A percentile compares a stretch with the other conserved stretches of the same genome.
phyloP scores from a whole-genome alignment of 2,113 vertebrate species.

The Cranoglanis bouderius region DNA sequence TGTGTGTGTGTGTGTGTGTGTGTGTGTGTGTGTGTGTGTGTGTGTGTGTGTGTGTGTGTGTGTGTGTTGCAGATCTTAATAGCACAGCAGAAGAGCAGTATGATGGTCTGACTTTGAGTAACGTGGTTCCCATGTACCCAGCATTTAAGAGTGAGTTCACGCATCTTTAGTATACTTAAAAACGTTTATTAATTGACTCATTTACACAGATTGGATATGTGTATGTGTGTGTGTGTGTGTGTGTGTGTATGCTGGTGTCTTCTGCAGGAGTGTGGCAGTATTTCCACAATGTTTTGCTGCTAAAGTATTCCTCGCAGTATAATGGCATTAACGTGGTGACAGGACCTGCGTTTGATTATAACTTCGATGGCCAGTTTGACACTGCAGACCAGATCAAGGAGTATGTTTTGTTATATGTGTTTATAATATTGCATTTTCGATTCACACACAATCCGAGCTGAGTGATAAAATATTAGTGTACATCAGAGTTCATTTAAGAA shows the following conservation, averaged over 20 bases:
- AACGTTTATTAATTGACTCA: not conserved
- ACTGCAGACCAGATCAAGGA: slow-evolving; percentile 59
- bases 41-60: slow-evolving; percentile 4
- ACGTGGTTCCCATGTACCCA: slow-evolving; percentile 85
- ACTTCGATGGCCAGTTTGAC: slow-evolving; percentile 72
- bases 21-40: slow-evolving; percentile 19
- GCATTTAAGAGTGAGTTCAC: slow-evolving; percentile 82
- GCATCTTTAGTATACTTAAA: too few species aligned
- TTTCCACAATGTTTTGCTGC: slow-evolving; percentile 66
- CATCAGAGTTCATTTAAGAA: not conserved
- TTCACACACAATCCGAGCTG: not conserved
- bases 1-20: too few species aligned
- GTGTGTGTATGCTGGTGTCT: slow-evolving; percentile 15
- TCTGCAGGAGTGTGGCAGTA: slow-evolving; percentile 71
- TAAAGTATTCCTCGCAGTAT: slow-evolving; percentile 65
- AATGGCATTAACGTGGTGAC: slow-evolving; percentile 69
- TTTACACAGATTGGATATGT: not conserved
- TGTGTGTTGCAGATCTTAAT: slow-evolving; percentile 72
- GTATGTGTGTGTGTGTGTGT: not conserved
- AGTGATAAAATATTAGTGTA: not conserved
- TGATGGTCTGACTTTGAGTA: slow-evolving; percentile 85
- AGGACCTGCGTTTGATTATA: slow-evolving; percentile 72
- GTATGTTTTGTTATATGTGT: slow-evolving; percentile 57
- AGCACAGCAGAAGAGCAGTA: slow-evolving; percentile 68
- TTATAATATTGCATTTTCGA: not conserved